A percentile compares a stretch with the other conserved stretches of the same genome.
phyloP scores from a whole-genome alignment of 2,888 invertebrate species.

The Amorpha juglandis region DNA sequence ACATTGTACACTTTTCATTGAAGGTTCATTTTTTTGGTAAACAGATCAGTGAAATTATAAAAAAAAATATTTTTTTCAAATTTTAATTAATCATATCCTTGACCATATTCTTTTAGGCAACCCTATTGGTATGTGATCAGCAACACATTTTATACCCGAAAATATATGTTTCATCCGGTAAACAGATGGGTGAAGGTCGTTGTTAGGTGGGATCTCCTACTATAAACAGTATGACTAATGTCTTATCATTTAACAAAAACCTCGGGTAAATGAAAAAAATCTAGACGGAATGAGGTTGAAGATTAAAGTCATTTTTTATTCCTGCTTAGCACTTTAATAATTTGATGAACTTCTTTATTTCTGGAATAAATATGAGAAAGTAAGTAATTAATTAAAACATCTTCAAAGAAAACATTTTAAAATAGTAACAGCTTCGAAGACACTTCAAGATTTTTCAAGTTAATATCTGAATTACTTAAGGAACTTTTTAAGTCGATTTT shows the following conservation, averaged over 20 bases:
- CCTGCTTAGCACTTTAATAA: background rate
- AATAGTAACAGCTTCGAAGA: background rate
- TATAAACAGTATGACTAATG: conserved; percentile 27
- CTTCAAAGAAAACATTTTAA: background rate
- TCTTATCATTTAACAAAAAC: conserved; percentile 27
- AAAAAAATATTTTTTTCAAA: too few relatives aligned
- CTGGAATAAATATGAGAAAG: background rate
- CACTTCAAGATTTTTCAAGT: background rate
- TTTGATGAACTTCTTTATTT: background rate
- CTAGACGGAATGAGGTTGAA: conserved; percentile 21
- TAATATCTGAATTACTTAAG: background rate
- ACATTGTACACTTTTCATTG: too few relatives aligned
- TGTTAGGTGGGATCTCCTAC: too few relatives aligned
- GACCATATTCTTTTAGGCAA: too few relatives aligned
- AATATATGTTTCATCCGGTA: too few relatives aligned
- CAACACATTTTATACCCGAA: too few relatives aligned
- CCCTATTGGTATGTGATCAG: too few relatives aligned
- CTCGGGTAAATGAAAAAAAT: conserved; percentile 26
- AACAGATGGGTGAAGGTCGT: too few relatives aligned
- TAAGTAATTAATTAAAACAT: background rate
- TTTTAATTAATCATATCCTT: too few relatives aligned
- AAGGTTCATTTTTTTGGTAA: too few relatives aligned
- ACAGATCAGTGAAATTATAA: too few relatives aligned
- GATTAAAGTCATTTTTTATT: conserved; percentile 27
- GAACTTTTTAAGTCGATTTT: conserved; percentile 15